These are phyloP conservation scores for Anneissia japonica DNA, from an alignment of 35 echinoderm and acorn worm genomes.

Conservation along the genomic window DNA sequence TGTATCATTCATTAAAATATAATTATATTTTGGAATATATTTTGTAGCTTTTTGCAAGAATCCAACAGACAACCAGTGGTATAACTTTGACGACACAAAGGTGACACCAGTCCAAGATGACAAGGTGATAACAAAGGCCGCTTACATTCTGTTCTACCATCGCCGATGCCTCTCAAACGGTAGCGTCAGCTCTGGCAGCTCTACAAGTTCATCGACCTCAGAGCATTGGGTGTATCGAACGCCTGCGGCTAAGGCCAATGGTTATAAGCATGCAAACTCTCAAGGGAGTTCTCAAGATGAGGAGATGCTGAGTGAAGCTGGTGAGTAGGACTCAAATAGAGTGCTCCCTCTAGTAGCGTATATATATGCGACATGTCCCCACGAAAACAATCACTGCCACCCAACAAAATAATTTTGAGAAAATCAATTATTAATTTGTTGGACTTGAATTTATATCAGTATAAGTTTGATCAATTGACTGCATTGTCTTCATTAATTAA, in stretches of 20 bases:
- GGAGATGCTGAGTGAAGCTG: not conserved
- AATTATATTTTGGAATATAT: no score
- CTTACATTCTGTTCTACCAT: constrained; percentile 85
- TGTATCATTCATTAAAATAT: no score
- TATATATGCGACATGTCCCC: no score
- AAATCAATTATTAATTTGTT: no score
- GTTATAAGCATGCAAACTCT: not conserved
- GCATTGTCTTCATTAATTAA: no score
- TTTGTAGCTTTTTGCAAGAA: constrained; percentile 79
- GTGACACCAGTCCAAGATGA: constrained; percentile 55
- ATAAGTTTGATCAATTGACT: no score
- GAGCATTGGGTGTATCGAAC: constrained; percentile 55
- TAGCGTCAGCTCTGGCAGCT: constrained; percentile 50
- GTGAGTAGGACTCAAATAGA: no score
- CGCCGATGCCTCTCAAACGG: constrained; percentile 15
- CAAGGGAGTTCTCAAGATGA: not conserved
- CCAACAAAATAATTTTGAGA: no score
- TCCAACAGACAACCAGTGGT: constrained; percentile 81
- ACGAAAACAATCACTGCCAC: no score
- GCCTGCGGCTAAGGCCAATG: not conserved
- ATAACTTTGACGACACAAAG: constrained; percentile 91
- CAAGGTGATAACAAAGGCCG: constrained; percentile 35
- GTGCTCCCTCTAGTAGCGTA: no score
- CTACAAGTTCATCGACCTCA: constrained; percentile 46
- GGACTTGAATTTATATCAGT: no score